Base-by-base conservation (phyloP, 2,888 invertebrate genomes). In the Pachydiplax longipennis region DNA sequence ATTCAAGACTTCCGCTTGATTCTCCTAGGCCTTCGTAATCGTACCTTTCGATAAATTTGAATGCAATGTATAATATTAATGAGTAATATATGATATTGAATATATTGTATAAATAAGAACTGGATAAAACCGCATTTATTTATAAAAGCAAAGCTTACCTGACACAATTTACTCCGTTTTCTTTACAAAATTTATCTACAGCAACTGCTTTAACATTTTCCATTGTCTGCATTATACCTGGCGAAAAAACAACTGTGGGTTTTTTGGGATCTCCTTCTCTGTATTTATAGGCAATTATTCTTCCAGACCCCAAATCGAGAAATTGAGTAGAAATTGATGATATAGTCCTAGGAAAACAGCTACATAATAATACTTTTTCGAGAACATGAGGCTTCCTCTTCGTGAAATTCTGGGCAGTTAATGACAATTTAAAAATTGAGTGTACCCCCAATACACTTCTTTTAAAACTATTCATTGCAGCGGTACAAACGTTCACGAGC, bases 11-110 rank as follows among this genome's bases (percentile, higher is more conserved):
- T 12, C 91, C 91, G 6, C 90, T 81, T 0, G 90, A 90, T 22
- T 81, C 58, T 22, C 91, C 91, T 37, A 90, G 37, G 10, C 91
- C 91, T 91, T 91, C 91, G 44, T 90, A 90, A 53, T 91, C 91
- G 81, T 90, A 91, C 48, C 91, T 91, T 31, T 73, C 4, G 0
- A 44, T 44, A 44, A 44, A 44, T 44, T 44, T 44, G 0, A 44
- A 44, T 6, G 44, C 6, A 44, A 44, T 44, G 10, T 44, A 44
- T 10, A n/a, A n/a, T n/a, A n/a, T n/a, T n/a, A n/a, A n/a, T n/a
- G n/a, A n/a, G n/a, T n/a, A n/a, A n/a, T n/a, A n/a, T n/a, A n/a
- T n/a, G n/a, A n/a, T n/a, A n/a, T n/a, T n/a, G n/a, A n/a, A n/a
- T n/a, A n/a, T n/a, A n/a, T n/a, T n/a, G n/a, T n/a, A n/a, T n/a